Base-by-base conservation (phyloP, 1,140 invertebrate species). In the Octopus sinensis region DNA sequence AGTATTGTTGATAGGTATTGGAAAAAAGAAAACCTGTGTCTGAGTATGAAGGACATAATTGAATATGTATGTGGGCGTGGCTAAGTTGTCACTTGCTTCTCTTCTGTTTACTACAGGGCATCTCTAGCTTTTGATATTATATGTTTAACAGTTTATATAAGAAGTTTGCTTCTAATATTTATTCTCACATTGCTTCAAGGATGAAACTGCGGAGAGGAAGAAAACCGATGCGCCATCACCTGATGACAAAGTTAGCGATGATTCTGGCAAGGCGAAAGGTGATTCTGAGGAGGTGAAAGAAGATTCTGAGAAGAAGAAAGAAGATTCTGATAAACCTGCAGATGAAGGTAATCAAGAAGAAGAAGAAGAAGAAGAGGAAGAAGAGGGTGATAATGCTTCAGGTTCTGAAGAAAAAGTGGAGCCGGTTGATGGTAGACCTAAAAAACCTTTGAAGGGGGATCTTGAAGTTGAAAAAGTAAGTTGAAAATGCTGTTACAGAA, bases 181-280 rank as follows among this genome's bases (percentile, higher is more conserved):
- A 43, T 43, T 43, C 30, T 43, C 30, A 43, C 30, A 43, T 43
- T 43, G 30, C 30, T 43, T 43, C 30, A 43, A 84, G 54, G 87
- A 87, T 78, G 85, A 83, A 77, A 86, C 88, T 85, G 91, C 90
- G 79, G 88, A 91, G 73, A 92, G 91, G 80, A 94, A 92, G 91
- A 95, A 93, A 90, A 94, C 93, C 82, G 93, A 94, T 89, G 92
- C 91, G 82, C 80, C 88, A 56, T 88, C 89, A 76, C 90, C 92
- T 76, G 92, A 93, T 88, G 91, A 88, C 83, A 91, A 91, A 76
- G 87, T 86, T 76, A 84, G 82, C 76, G 86, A 88, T 84, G 91
- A 90, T 80, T 88, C 91, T 75, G 92, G 91, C 80, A 94, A 92
- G 91, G 94, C 93, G 90, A 93, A 94, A 89, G 92, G 90, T 82